Evolutionary conservation across 2,113 vertebrate species (phyloP).

Genomic region (Apodemus sylvaticus): DNA sequence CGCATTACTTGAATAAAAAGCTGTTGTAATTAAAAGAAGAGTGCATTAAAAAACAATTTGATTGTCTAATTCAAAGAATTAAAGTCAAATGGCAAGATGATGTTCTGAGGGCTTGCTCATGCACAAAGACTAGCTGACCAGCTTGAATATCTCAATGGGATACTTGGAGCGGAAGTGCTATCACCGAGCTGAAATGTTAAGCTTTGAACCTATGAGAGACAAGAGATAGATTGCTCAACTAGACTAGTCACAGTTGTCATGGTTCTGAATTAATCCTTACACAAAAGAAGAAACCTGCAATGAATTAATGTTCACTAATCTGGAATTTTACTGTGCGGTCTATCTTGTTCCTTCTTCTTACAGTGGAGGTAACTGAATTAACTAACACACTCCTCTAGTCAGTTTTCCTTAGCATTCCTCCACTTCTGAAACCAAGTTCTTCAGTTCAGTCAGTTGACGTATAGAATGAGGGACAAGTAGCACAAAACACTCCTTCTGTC

Average conservation of each 20-base stretch:
- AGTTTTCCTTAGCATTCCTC: background rate
- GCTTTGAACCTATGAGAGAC: background rate
- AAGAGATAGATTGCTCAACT: background rate
- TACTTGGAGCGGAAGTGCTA: background rate
- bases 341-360: accelerated
- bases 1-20: no score
- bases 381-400: background rate
- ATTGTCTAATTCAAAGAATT: background rate
- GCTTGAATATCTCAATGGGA: background rate
- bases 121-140: accelerated
- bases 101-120: background rate
- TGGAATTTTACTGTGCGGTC: background rate
- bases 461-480: background rate
- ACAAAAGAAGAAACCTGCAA: background rate
- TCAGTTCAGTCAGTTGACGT: background rate
- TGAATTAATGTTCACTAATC: background rate
- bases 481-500: background rate
- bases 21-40: background rate
- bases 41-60: background rate
- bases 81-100: background rate
- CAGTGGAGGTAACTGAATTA: background rate
- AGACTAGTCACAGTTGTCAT: background rate
- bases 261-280: background rate
- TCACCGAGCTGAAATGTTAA: background rate
- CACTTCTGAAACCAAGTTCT: background rate